A percentile compares a stretch with the other conserved stretches of the same genome.
Evolutionary conservation across 2,888 invertebrate species (phyloP).

Genomic region (Athrips mouffetella): DNA sequence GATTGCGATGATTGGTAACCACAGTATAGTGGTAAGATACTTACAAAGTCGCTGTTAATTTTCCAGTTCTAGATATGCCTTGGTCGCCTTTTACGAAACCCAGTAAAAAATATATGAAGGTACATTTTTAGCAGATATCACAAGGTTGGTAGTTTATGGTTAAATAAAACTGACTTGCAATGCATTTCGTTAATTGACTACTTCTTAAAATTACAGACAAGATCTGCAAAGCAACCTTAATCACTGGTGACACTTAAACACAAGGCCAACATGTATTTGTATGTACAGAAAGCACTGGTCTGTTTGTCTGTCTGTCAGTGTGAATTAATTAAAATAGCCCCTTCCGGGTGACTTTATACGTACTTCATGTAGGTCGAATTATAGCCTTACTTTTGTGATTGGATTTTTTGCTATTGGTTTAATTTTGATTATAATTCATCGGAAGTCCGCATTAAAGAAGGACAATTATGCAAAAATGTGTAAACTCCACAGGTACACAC

Average conservation of each 20-base stretch:
- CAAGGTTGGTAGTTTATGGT: background rate
- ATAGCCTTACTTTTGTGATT: constrained; percentile 9
- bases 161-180: background rate
- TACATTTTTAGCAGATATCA: too few relatives aligned
- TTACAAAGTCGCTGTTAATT: too few relatives aligned
- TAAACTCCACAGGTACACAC: too few relatives aligned
- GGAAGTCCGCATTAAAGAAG: too few relatives aligned
- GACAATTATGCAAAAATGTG: too few relatives aligned
- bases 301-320: constrained; percentile 14
- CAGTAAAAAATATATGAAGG: too few relatives aligned
- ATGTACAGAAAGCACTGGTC: constrained; percentile 29
- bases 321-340: constrained; percentile 16
- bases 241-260: constrained; percentile 26
- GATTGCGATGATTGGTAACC: too few relatives aligned
- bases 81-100: too few relatives aligned
- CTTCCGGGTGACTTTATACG: constrained; percentile 12
- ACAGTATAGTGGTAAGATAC: too few relatives aligned
- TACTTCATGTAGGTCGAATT: constrained; percentile 5
- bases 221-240: constrained; percentile 22
- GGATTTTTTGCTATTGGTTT: background rate
- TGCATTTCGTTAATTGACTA: background rate
- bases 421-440: too few relatives aligned
- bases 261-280: constrained; percentile 24
- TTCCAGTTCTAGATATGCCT: too few relatives aligned
- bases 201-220: background rate